These are phyloP conservation scores for Drosophila gaucha DNA, from an alignment of 2,888 invertebrate species.

Conservation along the genomic window DNA sequence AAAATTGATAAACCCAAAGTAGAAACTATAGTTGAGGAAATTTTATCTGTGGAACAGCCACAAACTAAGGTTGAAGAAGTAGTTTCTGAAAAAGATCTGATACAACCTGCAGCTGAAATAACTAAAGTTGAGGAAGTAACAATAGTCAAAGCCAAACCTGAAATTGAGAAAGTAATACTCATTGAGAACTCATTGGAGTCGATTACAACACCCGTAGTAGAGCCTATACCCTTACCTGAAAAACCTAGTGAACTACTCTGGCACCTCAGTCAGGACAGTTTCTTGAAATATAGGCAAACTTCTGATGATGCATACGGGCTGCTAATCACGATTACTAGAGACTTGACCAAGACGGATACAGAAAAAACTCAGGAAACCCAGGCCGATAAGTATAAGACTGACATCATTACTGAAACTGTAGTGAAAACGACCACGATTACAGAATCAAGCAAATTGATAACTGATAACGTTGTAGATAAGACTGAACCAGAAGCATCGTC, in stretches of 20 bases:
- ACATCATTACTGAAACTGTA: slow-evolving; percentile 72
- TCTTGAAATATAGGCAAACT: slow-evolving; percentile 45
- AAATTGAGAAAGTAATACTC: slow-evolving; percentile 12
- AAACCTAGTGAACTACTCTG: slow-evolving; percentile 47
- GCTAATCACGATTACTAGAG: slow-evolving; percentile 31
- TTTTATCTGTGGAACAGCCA: slow-evolving; percentile 6
- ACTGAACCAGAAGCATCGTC: slow-evolving; percentile 74
- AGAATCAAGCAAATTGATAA: slow-evolving; percentile 56
- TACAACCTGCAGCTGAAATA: slow-evolving; percentile 11
- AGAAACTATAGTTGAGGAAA: slow-evolving; percentile 6
- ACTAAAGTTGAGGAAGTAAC: slow-evolving; percentile 7
- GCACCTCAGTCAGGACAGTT: slow-evolving; percentile 70
- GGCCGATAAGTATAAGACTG: slow-evolving; percentile 77
- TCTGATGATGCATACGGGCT: slow-evolving; percentile 46
- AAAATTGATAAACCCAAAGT: slow-evolving; percentile 13
- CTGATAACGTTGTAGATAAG: slow-evolving; percentile 69
- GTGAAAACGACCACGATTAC: slow-evolving; percentile 66
- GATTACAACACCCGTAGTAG: slow-evolving; percentile 6
- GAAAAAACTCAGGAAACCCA: slow-evolving; percentile 70
- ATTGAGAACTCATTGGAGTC: slow-evolving; percentile 5
- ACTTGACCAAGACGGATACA: slow-evolving; percentile 27
- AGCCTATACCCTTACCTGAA: slow-evolving; percentile 10
- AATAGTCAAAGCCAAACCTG: slow-evolving; percentile 5
- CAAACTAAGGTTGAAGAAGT: slow-evolving; percentile 17
- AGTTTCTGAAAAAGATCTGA: neutral